Evolutionary conservation across 2,888 invertebrate species (phyloP).

Genomic region (Dasysyrphus albostriatus): DNA sequence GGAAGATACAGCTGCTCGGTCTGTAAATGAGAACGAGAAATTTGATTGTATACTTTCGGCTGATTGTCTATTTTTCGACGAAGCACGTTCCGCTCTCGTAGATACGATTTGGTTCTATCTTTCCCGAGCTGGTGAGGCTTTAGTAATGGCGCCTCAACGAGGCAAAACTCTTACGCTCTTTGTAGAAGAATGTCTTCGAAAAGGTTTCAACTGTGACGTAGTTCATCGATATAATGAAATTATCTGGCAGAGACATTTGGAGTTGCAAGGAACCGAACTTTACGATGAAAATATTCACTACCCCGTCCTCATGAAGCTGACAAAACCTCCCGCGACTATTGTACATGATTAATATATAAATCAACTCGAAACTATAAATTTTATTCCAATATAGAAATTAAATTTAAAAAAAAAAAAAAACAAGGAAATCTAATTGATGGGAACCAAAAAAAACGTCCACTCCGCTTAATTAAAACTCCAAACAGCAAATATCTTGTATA

Average conservation of each 20-base stretch:
- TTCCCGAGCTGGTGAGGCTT: slow-evolving; percentile 86
- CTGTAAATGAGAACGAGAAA: slow-evolving; percentile 82
- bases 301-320: slow-evolving; percentile 87
- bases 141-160: slow-evolving; percentile 91
- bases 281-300: slow-evolving; percentile 90
- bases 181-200: slow-evolving; percentile 86
- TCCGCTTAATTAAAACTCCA: background rate
- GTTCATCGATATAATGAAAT: slow-evolving; percentile 87
- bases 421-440: slow-evolving; percentile 16
- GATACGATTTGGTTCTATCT: slow-evolving; percentile 88
- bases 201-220: slow-evolving; percentile 86
- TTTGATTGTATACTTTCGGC: slow-evolving; percentile 91
- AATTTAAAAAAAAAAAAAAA: background rate
- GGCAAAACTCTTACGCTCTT: slow-evolving; percentile 90
- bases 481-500: background rate
- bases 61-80: slow-evolving; percentile 92
- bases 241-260: slow-evolving; percentile 88
- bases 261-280: slow-evolving; percentile 85
- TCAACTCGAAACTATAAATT: slow-evolving; percentile 7
- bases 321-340: slow-evolving; percentile 77
- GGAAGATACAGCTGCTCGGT: slow-evolving; percentile 82
- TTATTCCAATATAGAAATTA: slow-evolving; percentile 54
- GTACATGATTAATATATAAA: slow-evolving; percentile 51
- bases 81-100: slow-evolving; percentile 88
- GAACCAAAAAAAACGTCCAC: slow-evolving; percentile 51